A percentile compares a stretch with the other conserved stretches of the same genome.
Evolutionary conservation across 2,888 invertebrate genomes (phyloP).

Genomic region (Deilephila elpenor): DNA sequence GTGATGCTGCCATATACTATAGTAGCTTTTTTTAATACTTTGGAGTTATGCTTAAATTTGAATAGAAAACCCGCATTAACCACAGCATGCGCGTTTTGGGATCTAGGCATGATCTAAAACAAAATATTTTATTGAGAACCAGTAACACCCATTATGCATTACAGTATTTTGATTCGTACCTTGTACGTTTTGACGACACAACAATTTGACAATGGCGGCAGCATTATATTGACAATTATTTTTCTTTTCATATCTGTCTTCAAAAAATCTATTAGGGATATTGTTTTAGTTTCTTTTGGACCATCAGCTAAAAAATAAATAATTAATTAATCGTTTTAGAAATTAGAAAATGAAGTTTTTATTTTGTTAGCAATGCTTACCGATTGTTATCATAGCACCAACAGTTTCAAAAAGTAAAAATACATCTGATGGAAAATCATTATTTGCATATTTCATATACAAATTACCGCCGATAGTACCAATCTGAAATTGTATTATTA

Average conservation of each 20-base stretch:
- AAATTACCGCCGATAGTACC: slow-evolving; percentile 90
- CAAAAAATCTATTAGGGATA: slow-evolving; percentile 83
- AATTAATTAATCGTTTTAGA: no score
- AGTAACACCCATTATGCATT: slow-evolving; percentile 18
- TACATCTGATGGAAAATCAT: slow-evolving; percentile 91
- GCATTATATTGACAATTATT: slow-evolving; percentile 85
- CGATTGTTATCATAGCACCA: slow-evolving; percentile 75
- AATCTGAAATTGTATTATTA: slow-evolving; percentile 68
- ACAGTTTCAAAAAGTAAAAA: slow-evolving; percentile 87
- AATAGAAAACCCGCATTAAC: slow-evolving; percentile 90
- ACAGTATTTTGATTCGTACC: slow-evolving; percentile 64
- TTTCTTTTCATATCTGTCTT: slow-evolving; percentile 86
- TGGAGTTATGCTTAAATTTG: slow-evolving; percentile 77
- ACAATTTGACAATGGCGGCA: slow-evolving; percentile 82
- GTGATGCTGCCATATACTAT: slow-evolving; percentile 79
- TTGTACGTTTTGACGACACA: slow-evolving; percentile 87
- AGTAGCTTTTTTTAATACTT: slow-evolving; percentile 64
- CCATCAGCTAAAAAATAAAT: slow-evolving; percentile 52
- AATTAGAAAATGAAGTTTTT: no score
- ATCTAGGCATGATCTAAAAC: slow-evolving; percentile 89
- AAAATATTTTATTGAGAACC: slow-evolving; percentile 25
- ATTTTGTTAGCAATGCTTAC: slow-evolving; percentile 47
- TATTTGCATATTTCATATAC: slow-evolving; percentile 86
- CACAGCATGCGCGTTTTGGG: slow-evolving; percentile 91
- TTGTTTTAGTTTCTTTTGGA: slow-evolving; percentile 42